Base-by-base conservation (phyloP, 2,888 invertebrate species). In the Nephrotoma flavescens region DNA sequence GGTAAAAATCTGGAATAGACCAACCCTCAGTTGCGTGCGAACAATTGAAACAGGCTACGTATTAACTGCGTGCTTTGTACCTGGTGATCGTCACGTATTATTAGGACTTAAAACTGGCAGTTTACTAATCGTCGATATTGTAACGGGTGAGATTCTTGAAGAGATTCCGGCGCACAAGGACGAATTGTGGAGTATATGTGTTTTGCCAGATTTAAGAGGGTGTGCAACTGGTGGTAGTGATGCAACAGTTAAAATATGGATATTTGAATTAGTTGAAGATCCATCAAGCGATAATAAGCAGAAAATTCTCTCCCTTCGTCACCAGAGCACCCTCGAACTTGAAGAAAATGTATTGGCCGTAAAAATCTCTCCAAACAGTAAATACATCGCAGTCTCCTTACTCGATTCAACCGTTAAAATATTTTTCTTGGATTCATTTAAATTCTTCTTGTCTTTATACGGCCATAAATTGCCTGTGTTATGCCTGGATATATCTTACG, bases 391-490 rank as follows among this genome's bases (percentile, higher is more conserved):
- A 0, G 97, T 96, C 5, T 96, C 98, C 0, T 92, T 99, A 5
- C 92, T 99, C 84, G 99, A 99, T 92, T 96, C 95, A 6, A 99
- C 98, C 0, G 97, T 99, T 0, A 98, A 98, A 92, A 95, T 99
- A 89, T 99, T 98, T 92, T 99, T 98, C 90, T 91, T 96, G 85
- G 99, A 99, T 90, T 95, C 97, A 0, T 96, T 99, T 88, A 99
- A 99, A 95, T 98, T 98, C 91, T 98, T 97, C 92, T 91, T 98
- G 31, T 97, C 97, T 0, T 93, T 99, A 0, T 99, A 99, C 91
- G 99, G 99, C 0, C 99, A 99, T 92, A 97, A 97, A 90, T 92
- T 99, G 86, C 99, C 99, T 0, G 97, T 99, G 0, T 93, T 97
- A 0, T 97, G 97, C 89, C 93, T 99, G 93, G 99, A 99, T 90